phyloP scores from a whole-genome alignment of 2,888 invertebrate genomes.

The Lepidocyrtoides sp. region DNA sequence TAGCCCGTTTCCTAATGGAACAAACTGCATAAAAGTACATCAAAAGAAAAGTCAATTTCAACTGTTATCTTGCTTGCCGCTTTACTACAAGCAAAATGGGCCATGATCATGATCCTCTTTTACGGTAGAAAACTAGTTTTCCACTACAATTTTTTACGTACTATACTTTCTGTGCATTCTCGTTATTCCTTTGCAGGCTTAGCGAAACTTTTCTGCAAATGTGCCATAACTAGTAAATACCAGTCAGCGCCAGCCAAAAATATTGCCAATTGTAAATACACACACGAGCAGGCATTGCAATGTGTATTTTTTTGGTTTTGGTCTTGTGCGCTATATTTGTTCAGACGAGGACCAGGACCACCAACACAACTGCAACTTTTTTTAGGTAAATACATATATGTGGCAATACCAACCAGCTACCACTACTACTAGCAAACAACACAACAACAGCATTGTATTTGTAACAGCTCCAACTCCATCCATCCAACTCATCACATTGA shows the following conservation, averaged over 20 bases:
- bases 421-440: not conserved
- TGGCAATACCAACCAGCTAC: too few relatives aligned
- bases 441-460: not conserved
- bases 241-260: not conserved
- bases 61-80: not conserved
- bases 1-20: not conserved
- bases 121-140: not conserved
- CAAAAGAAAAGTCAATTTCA: not conserved
- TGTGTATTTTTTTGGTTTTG: not conserved
- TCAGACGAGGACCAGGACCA: not conserved
- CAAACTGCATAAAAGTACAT: not conserved
- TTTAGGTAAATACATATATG: not conserved
- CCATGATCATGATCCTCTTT: not conserved
- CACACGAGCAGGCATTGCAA: too few relatives aligned
- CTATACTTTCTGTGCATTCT: not conserved
- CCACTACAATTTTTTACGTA: not conserved
- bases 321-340: conserved; percentile 11
- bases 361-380: not conserved
- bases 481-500: conserved; percentile 33
- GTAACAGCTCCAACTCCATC: not conserved
- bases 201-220: conserved; percentile 22
- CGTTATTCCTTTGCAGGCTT: not conserved
- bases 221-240: conserved; percentile 17
- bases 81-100: too few relatives aligned
- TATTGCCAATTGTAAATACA: not conserved